These are phyloP conservation scores for Pipistrellus pygmaeus DNA, from an alignment of 2,797 vertebrate genomes.

Conservation along the genomic window DNA sequence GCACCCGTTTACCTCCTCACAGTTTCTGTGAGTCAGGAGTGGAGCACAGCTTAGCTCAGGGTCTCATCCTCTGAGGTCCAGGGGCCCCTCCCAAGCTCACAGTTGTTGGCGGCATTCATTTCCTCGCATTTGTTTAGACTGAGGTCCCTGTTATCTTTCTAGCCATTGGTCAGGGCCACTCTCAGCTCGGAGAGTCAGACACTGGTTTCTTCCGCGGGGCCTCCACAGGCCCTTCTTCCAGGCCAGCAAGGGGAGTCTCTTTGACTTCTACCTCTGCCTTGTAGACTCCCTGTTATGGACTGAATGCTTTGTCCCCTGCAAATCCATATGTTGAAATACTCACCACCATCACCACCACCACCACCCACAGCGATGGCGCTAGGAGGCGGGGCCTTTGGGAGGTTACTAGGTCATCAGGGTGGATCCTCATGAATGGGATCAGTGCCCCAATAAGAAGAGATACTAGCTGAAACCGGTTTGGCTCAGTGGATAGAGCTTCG, in stretches of 20 bases:
- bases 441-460: too few relatives aligned
- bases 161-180: not conserved
- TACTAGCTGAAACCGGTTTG: not conserved
- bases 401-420: not conserved
- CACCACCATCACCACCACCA: too few relatives aligned
- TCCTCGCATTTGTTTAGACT: not conserved
- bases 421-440: not conserved
- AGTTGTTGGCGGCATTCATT: not conserved
- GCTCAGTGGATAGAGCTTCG: too few relatives aligned
- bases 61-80: not conserved
- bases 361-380: not conserved
- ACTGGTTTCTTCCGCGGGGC: rapidly evolving
- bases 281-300: not conserved
- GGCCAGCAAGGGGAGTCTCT: not conserved
- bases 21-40: not conserved
- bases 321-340: not conserved
- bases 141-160: not conserved
- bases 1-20: not conserved
- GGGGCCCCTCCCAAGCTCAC: not conserved
- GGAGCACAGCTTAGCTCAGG: not conserved
- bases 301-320: not conserved
- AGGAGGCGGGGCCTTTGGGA: not conserved
- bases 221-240: not conserved
- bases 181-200: not conserved
- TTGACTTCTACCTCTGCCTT: not conserved